Evolutionary conservation across 2,113 vertebrate genomes (phyloP).

Genomic region (Empidonax alnorum): DNA sequence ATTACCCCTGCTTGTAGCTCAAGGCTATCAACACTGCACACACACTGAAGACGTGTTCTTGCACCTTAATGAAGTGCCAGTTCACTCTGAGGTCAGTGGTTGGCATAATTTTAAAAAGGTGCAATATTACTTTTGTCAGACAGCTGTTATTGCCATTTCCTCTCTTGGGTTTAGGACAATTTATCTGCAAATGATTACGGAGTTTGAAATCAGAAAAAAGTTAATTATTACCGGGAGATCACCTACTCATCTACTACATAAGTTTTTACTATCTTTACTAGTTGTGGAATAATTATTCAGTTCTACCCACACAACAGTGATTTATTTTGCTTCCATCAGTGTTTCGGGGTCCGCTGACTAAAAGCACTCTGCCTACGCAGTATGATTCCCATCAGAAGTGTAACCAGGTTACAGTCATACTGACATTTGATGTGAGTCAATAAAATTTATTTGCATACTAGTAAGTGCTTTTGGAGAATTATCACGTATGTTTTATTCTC

Average conservation of each 20-base stretch:
- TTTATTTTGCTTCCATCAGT: not conserved
- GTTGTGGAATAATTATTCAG: not conserved
- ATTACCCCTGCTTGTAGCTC: not conserved
- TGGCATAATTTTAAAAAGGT: not conserved
- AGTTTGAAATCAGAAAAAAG: not conserved
- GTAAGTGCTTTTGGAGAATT: not conserved
- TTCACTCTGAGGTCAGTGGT: not conserved
- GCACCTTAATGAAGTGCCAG: not conserved
- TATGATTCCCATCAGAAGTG: not conserved
- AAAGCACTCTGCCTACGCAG: not conserved
- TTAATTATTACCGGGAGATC: not conserved
- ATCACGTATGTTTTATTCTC: not conserved
- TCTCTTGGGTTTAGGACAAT: not conserved
- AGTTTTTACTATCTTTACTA: not conserved
- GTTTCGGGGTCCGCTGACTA: accelerated
- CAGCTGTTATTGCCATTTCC: not conserved
- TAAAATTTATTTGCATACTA: not conserved
- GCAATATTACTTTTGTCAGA: not conserved
- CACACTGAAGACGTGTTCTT: not conserved
- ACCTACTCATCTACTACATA: not conserved
- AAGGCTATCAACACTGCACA: not conserved
- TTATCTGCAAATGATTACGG: not conserved
- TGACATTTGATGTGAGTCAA: not conserved
- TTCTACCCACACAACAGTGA: not conserved
- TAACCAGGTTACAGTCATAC: not conserved